These are phyloP conservation scores for Cygnus olor DNA, from an alignment of 2,797 vertebrate genomes.

Conservation along the genomic window DNA sequence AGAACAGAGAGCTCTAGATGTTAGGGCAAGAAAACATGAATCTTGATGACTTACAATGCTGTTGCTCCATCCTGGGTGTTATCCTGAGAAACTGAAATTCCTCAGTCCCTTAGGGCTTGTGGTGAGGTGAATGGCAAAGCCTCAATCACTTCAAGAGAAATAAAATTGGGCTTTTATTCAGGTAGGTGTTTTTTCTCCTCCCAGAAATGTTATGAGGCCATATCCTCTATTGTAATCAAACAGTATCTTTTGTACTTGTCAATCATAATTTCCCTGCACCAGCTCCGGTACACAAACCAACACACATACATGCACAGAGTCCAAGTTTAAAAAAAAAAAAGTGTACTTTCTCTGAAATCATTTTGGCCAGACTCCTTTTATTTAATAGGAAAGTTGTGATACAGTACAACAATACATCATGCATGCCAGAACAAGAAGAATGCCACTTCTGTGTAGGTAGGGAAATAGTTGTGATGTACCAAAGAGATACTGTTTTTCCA, in stretches of 20 bases:
- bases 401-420: conserved; percentile 12
- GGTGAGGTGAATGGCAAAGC: conserved; percentile 62
- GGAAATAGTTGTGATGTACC: conserved; percentile 48
- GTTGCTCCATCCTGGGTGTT: conserved; percentile 39
- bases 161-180: conserved; percentile 32
- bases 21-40: background rate
- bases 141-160: conserved; percentile 32
- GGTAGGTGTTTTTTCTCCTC: conserved; percentile 24
- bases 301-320: background rate
- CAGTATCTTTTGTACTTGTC: background rate
- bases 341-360: background rate
- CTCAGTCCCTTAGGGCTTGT: conserved; percentile 51
- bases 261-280: background rate
- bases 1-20: background rate
- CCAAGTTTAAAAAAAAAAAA: background rate
- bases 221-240: background rate
- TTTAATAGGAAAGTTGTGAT: conserved; percentile 36
- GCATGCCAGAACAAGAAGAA: conserved; percentile 65
- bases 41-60: conserved; percentile 43
- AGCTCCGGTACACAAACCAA: background rate
- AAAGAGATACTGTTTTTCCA: conserved; percentile 66
- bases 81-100: conserved; percentile 64
- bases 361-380: conserved; percentile 33
- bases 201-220: conserved; percentile 10
- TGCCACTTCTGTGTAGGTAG: conserved; percentile 65